Conservation (phyloP, 92 coral and sea anemone genomes). For the Epizoanthus scotinus region DNA sequence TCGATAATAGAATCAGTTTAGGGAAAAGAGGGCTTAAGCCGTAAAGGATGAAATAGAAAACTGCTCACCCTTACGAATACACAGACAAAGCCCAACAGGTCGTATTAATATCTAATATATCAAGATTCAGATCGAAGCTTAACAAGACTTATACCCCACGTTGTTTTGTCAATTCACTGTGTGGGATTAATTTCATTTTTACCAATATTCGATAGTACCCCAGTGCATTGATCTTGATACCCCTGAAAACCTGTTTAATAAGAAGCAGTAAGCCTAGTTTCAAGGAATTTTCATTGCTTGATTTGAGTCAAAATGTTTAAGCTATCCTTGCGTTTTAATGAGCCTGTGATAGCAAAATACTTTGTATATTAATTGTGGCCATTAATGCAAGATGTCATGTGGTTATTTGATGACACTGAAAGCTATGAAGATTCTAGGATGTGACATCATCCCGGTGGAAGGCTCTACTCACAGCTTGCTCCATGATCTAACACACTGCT, state of each 20-base stretch:
- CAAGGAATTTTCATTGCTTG: background rate
- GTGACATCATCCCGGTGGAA: slow-evolving; percentile 14
- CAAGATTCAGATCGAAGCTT: background rate
- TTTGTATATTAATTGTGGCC: background rate
- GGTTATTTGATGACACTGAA: slow-evolving; percentile 8
- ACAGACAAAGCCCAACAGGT: background rate
- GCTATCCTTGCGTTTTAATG: background rate
- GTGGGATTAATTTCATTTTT: slow-evolving; percentile 18
- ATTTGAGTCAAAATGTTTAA: background rate
- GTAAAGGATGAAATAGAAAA: slow-evolving; percentile 6
- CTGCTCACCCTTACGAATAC: background rate
- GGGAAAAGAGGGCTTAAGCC: background rate
- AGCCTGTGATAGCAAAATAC: background rate
- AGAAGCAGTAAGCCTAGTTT: background rate
- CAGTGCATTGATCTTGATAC: slow-evolving; percentile 8
- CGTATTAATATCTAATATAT: slow-evolving; percentile 19
- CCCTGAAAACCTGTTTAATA: too few relatives aligned
- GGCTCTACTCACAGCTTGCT: background rate
- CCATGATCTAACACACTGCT: background rate
- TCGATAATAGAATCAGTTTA: background rate
- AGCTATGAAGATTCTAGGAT: background rate
- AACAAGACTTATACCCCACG: slow-evolving; percentile 25
- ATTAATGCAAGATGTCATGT: slow-evolving; percentile 22
- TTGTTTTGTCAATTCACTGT: slow-evolving; percentile 10
- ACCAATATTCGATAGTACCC: slow-evolving; percentile 3